These are phyloP conservation scores for Caenorhabditis becei DNA, from an alignment of 2,888 invertebrate species.

Conservation along the genomic window DNA sequence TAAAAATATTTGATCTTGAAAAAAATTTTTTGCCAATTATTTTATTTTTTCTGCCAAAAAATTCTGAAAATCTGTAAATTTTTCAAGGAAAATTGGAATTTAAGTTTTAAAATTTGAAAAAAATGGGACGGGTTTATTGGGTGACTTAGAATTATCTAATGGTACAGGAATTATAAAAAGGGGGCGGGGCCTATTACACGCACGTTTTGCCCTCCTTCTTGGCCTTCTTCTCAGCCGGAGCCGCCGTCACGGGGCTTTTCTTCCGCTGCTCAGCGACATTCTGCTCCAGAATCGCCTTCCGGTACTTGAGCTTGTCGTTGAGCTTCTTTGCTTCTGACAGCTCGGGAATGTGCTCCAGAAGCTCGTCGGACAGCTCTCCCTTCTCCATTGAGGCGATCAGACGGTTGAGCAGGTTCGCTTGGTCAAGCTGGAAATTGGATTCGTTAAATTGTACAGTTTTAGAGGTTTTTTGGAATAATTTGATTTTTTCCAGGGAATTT, in stretches of 20 bases:
- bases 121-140: slow-evolving; percentile 11
- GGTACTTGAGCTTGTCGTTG: slow-evolving; percentile 76
- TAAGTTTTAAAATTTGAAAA: too few species aligned
- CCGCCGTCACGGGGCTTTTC: slow-evolving; percentile 55
- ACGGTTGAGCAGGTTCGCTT: slow-evolving; percentile 61
- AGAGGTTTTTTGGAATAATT: too few species aligned
- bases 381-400: slow-evolving; percentile 70
- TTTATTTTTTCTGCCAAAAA: too few species aligned
- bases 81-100: too few species aligned
- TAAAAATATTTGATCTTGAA: too few species aligned
- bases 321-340: slow-evolving; percentile 65
- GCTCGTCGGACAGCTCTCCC: slow-evolving; percentile 69
- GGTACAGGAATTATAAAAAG: background rate
- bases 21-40: too few species aligned
- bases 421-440: slow-evolving; percentile 55
- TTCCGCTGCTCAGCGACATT: slow-evolving; percentile 60
- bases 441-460: background rate
- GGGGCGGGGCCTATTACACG: slow-evolving; percentile 31
- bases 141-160: slow-evolving; percentile 7
- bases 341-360: slow-evolving; percentile 75
- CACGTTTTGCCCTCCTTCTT: slow-evolving; percentile 60
- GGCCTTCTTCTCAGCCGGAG: slow-evolving; percentile 54
- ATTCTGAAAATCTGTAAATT: too few species aligned
- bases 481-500: too few species aligned
- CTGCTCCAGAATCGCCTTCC: slow-evolving; percentile 73